A percentile compares a stretch with the other conserved stretches of the same genome.
phyloP scores from a whole-genome alignment of 2,888 invertebrate species.

The Mesorhabditis sp. region DNA sequence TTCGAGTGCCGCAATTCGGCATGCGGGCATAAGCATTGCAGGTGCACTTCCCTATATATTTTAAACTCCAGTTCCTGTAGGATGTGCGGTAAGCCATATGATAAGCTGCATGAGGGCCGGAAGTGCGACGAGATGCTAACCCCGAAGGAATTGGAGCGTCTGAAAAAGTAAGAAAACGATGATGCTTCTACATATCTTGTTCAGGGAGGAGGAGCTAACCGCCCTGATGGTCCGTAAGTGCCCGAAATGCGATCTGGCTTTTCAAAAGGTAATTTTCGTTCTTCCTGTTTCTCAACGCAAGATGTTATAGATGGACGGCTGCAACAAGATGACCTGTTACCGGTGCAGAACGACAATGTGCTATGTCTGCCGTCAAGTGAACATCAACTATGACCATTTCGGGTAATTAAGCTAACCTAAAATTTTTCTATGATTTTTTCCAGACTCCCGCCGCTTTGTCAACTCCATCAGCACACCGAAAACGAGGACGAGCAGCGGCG shows the following conservation, averaged over 20 bases:
- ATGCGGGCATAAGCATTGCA: conserved; percentile 4
- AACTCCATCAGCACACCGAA: too few relatives aligned
- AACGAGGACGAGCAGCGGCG: too few relatives aligned
- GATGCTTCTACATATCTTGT: not conserved
- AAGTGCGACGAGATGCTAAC: conserved; percentile 3
- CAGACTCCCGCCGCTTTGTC: too few relatives aligned
- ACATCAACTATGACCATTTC: conserved; percentile 3
- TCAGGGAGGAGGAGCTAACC: conserved; percentile 4
- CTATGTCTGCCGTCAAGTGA: not conserved
- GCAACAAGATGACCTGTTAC: not conserved
- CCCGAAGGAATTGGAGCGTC: not conserved
- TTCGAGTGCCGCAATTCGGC: not conserved
- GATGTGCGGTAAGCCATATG: not conserved
- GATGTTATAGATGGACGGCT: not conserved
- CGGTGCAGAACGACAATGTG: not conserved
- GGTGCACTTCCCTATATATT: not conserved
- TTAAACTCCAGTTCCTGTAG: not conserved
- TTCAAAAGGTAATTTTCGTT: not conserved
- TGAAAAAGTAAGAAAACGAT: not conserved
- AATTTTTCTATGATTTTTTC: conserved; percentile 1
- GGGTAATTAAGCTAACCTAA: not conserved
- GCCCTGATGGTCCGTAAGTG: not conserved
- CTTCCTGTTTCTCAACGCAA: not conserved
- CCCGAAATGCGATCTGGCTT: not conserved
- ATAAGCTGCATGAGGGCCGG: not conserved